Conservation (phyloP, 2,797 vertebrate species). For the Echeneis naucrates region DNA sequence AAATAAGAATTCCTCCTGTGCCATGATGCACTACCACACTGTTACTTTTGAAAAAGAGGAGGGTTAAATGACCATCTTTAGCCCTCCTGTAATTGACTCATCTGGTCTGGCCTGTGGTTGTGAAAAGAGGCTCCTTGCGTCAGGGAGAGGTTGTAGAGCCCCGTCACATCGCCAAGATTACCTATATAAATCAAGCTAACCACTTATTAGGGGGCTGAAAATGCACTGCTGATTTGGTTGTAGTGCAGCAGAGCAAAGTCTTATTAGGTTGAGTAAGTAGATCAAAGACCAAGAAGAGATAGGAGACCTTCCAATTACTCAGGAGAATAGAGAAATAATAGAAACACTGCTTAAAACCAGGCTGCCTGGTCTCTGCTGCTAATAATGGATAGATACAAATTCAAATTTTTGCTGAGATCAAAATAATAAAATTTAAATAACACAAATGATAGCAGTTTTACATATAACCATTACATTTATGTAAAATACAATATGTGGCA, state of each 20-base stretch:
- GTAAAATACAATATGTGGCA: slow-evolving; percentile 20
- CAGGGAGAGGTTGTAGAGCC: slow-evolving; percentile 70
- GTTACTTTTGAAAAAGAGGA: slow-evolving; percentile 64
- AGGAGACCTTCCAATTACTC: slow-evolving; percentile 83
- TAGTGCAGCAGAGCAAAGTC: slow-evolving; percentile 81
- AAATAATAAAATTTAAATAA: slow-evolving; percentile 36
- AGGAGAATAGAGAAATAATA: slow-evolving; percentile 80
- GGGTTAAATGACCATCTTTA: slow-evolving; percentile 70
- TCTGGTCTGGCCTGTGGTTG: slow-evolving; percentile 70
- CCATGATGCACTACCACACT: slow-evolving; percentile 57
- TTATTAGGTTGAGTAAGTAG: slow-evolving; percentile 87
- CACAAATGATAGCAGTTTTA: neutral
- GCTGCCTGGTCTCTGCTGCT: slow-evolving; percentile 54
- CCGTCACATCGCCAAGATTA: slow-evolving; percentile 73
- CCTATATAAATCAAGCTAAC: slow-evolving; percentile 86
- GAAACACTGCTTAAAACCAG: slow-evolving; percentile 70
- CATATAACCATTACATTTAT: neutral
- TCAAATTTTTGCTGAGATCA: slow-evolving; percentile 47
- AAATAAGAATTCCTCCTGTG: slow-evolving; percentile 69
- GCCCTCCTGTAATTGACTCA: slow-evolving; percentile 75
- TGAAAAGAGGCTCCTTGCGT: slow-evolving; percentile 67
- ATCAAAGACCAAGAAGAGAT: slow-evolving; percentile 83
- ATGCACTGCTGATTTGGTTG: slow-evolving; percentile 87
- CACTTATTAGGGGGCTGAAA: slow-evolving; percentile 84
- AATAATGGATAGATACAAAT: slow-evolving; percentile 40